Percentiles rank a stretch among this genome's conserved stretches.
These are phyloP conservation scores for Pachypanchax playfairii DNA, from an alignment of 2,113 vertebrate species.

Conservation along the genomic window DNA sequence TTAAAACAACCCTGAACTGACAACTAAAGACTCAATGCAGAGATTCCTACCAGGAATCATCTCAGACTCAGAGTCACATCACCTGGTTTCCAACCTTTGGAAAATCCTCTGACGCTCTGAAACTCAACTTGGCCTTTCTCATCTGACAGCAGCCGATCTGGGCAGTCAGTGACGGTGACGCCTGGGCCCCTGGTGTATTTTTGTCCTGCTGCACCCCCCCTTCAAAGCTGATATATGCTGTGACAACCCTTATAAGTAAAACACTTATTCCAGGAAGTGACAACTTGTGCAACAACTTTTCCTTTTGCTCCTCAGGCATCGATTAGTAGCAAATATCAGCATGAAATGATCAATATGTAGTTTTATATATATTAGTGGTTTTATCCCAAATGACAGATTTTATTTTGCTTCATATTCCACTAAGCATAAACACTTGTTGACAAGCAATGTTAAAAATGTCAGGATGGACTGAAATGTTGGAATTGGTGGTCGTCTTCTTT, in stretches of 20 bases:
- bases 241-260: constrained; percentile 73
- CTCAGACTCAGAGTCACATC: not conserved
- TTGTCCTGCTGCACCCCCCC: constrained; percentile 45
- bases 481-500: too few species aligned
- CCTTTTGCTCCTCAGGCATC: not conserved
- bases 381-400: too few species aligned
- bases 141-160: constrained; percentile 52
- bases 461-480: too few species aligned
- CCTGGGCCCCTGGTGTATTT: constrained; percentile 72
- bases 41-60: too few species aligned
- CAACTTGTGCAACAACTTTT: constrained; percentile 50
- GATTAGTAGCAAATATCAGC: constrained; percentile 30
- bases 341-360: constrained; percentile 32
- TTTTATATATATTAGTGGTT: too few species aligned
- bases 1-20: not conserved
- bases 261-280: constrained; percentile 62
- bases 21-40: not conserved
- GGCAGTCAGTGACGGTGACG: constrained; percentile 33
- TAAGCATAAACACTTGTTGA: too few species aligned
- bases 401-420: too few species aligned
- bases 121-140: constrained; percentile 40
- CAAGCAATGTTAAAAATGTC: too few species aligned
- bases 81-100: constrained; percentile 2
- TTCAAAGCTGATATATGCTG: constrained; percentile 39
- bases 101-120: constrained; percentile 13